Percentiles rank a stretch among this genome's conserved stretches.
These are phyloP conservation scores for Seira musarum DNA, from an alignment of 2,888 invertebrate species.

Conservation along the genomic window DNA sequence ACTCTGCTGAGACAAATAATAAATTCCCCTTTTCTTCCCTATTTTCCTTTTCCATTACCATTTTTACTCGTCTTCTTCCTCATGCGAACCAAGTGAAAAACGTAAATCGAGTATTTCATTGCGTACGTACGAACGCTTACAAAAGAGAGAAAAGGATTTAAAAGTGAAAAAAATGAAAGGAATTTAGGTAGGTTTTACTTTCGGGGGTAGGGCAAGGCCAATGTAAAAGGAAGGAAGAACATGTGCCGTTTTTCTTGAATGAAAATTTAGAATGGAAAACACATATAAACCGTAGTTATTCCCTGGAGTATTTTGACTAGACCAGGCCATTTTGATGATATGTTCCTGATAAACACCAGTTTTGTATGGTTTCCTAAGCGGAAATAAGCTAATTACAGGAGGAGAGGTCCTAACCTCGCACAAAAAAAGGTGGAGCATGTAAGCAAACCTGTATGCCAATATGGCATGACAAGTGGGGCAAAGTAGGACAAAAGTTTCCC, in stretches of 20 bases:
- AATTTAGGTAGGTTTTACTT: not conserved
- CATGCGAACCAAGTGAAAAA: not conserved
- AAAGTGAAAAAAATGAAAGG: not conserved
- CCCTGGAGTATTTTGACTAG: too few relatives aligned
- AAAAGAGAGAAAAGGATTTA: not conserved
- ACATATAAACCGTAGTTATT: not conserved
- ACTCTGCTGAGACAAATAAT: constrained; percentile 37
- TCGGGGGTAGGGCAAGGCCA: not conserved
- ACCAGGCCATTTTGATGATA: too few relatives aligned
- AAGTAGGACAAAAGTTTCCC: not conserved
- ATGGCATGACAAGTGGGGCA: not conserved
- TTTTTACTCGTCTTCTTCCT: constrained; percentile 1
- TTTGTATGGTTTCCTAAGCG: constrained; percentile 7
- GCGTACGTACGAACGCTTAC: not conserved
- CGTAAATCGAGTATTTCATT: not conserved
- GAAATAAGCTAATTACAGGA: not conserved
- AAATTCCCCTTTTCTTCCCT: constrained; percentile 48
- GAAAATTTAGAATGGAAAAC: not conserved
- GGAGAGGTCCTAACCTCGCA: not conserved
- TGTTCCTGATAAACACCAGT: too few relatives aligned
- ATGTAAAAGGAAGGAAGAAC: not conserved
- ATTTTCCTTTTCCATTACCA: constrained; percentile 32
- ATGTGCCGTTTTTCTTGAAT: not conserved
- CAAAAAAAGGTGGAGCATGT: not conserved
- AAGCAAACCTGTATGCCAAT: too few relatives aligned